Evolutionary conservation across 2,113 vertebrate genomes (phyloP).

Genomic region (Cyprinodon variegatus): DNA sequence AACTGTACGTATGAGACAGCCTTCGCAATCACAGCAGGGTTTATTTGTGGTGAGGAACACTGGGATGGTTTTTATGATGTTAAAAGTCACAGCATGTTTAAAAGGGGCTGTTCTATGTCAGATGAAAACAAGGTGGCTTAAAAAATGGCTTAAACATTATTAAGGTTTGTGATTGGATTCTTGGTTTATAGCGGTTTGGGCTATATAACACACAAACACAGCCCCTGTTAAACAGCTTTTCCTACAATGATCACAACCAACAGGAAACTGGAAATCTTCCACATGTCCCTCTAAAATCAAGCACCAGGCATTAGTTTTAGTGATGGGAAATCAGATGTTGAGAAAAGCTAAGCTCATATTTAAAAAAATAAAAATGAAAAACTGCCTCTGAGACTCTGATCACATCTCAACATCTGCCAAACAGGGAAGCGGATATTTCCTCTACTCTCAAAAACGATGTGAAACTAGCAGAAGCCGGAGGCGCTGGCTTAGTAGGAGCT

Average conservation of each 20-base stretch:
- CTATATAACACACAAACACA: neutral
- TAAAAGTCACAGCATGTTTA: slow-evolving; percentile 31
- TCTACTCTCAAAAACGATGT: slow-evolving; percentile 41
- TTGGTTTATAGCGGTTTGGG: neutral
- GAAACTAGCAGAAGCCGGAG: slow-evolving; percentile 43
- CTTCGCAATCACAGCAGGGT: slow-evolving; percentile 4
- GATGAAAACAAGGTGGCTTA: too few relatives aligned
- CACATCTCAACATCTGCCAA: slow-evolving; percentile 33
- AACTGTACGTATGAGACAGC: neutral
- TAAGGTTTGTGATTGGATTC: neutral
- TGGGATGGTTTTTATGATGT: neutral
- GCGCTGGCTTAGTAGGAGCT: slow-evolving; percentile 36
- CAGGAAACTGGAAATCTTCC: slow-evolving; percentile 1
- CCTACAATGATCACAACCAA: neutral
- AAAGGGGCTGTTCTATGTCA: slow-evolving; percentile 26
- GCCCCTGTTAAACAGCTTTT: slow-evolving; percentile 48
- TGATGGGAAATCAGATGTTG: slow-evolving; percentile 12
- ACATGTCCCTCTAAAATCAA: slow-evolving; percentile 7
- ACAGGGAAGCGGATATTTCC: slow-evolving; percentile 50
- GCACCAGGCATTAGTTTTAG: neutral
- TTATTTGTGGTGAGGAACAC: slow-evolving; percentile 3
- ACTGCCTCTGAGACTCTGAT: slow-evolving; percentile 23
- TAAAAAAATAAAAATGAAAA: slow-evolving; percentile 46
- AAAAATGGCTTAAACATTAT: neutral
- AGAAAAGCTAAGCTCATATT: slow-evolving; percentile 16